phyloP scores from a whole-genome alignment of 1,140 invertebrate genomes.

The Pogonus chalceus region DNA sequence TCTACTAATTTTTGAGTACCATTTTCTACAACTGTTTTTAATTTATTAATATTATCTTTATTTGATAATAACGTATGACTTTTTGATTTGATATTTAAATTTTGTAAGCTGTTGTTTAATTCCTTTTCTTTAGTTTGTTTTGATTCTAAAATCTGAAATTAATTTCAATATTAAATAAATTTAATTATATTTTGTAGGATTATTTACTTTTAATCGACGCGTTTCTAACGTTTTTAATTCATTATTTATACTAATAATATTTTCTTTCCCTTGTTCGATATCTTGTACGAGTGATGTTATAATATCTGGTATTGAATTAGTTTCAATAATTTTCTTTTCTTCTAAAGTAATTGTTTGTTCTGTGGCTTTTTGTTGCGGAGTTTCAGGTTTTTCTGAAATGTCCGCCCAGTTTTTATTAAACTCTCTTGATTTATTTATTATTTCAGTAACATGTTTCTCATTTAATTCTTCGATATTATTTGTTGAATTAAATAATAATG shows the following conservation, averaged over 20 bases:
- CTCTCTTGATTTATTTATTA: not conserved
- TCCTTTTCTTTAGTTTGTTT: slow-evolving; percentile 35
- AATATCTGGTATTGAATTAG: slow-evolving; percentile 12
- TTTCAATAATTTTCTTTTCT: not conserved
- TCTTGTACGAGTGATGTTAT: slow-evolving; percentile 14
- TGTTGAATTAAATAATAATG: slow-evolving; percentile 32
- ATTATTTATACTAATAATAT: slow-evolving; percentile 32
- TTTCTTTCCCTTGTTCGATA: slow-evolving; percentile 26
- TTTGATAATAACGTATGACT: slow-evolving; percentile 49
- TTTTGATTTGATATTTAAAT: slow-evolving; percentile 46
- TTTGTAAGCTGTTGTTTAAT: slow-evolving; percentile 33
- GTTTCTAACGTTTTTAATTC: slow-evolving; percentile 33
- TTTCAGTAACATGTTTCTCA: not conserved
- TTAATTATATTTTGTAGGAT: slow-evolving; percentile 12
- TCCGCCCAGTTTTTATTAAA: not conserved
- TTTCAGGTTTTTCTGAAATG: not conserved
- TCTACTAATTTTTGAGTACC: slow-evolving; percentile 48
- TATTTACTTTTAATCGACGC: slow-evolving; percentile 30
- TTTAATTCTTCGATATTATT: slow-evolving; percentile 1
- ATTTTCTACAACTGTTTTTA: slow-evolving; percentile 48
- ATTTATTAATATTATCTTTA: slow-evolving; percentile 53
- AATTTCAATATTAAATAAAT: slow-evolving; percentile 3
- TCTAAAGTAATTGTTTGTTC: not conserved
- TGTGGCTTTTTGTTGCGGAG: not conserved
- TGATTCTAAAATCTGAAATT: slow-evolving; percentile 20